Evolutionary conservation across 1,140 invertebrate species (phyloP).

Genomic region (Helicoverpa zea): DNA sequence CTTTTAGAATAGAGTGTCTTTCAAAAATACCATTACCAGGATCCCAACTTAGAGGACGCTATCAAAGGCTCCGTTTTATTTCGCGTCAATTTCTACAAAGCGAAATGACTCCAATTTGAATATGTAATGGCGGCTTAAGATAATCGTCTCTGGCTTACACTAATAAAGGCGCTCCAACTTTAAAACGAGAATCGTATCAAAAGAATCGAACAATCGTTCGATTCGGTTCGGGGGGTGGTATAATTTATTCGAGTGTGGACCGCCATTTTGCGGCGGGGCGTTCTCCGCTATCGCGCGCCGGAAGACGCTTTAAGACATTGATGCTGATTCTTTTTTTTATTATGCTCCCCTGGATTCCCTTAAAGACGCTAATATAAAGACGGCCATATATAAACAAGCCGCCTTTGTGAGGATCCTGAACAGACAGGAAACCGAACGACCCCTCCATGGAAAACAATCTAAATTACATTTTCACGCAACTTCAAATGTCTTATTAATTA

Average conservation of each 20-base stretch:
- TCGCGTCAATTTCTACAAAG: conserved; percentile 85
- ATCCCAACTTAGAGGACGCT: conserved; percentile 63
- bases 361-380: conserved; percentile 86
- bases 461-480: conserved; percentile 87
- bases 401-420: conserved; percentile 77
- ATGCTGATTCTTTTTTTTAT: conserved; percentile 86
- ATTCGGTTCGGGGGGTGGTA: conserved; percentile 79
- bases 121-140: conserved; percentile 86
- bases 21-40: conserved; percentile 70
- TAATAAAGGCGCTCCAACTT: conserved; percentile 83
- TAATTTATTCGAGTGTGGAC: conserved; percentile 87
- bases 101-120: conserved; percentile 86
- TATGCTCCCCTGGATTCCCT: conserved; percentile 82
- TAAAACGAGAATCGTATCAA: conserved; percentile 81
- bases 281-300: conserved; percentile 74
- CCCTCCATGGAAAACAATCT: conserved; percentile 84
- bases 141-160: conserved; percentile 86
- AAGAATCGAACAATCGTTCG: conserved; percentile 85
- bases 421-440: conserved; percentile 77
- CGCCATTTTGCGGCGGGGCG: conserved; percentile 84
- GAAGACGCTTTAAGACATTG: conserved; percentile 85
- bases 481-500: conserved; percentile 87
- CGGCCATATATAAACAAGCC: conserved; percentile 85
- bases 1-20: conserved; percentile 46
- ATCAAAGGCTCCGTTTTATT: conserved; percentile 84